These are phyloP conservation scores for Xiphydria camelus DNA, from an alignment of 2,888 invertebrate species.

Conservation along the genomic window DNA sequence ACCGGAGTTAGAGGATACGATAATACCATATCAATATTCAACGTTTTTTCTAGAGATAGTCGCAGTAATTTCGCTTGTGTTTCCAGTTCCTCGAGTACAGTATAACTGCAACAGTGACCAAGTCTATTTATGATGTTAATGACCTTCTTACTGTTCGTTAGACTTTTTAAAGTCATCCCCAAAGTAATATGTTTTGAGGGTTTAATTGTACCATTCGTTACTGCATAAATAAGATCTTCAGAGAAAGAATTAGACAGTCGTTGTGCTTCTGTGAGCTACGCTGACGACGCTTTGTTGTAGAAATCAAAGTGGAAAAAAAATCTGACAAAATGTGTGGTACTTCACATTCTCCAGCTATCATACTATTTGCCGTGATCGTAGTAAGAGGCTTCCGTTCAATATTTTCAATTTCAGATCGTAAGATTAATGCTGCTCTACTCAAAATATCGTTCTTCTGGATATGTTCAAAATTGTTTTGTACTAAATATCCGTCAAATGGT, in stretches of 20 bases:
- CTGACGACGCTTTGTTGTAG: slow-evolving; percentile 7
- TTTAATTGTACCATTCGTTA: slow-evolving; percentile 31
- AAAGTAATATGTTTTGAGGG: slow-evolving; percentile 36
- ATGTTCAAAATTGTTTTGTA: too few relatives aligned
- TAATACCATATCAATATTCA: slow-evolving; percentile 32
- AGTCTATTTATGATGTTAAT: slow-evolving; percentile 40
- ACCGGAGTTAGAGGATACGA: slow-evolving; percentile 35
- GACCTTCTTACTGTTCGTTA: slow-evolving; percentile 35
- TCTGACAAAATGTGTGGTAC: slow-evolving; percentile 14
- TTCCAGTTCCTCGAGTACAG: slow-evolving; percentile 42
- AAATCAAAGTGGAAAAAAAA: slow-evolving; percentile 18
- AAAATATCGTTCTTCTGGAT: too few relatives aligned
- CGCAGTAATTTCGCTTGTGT: too few relatives aligned
- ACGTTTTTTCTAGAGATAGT: too few relatives aligned
- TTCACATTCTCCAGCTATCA: slow-evolving; percentile 25
- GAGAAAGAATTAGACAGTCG: slow-evolving; percentile 18
- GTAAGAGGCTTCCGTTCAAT: too few relatives aligned
- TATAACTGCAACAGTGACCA: slow-evolving; percentile 41
- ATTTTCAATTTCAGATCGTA: too few relatives aligned
- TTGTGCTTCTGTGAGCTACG: slow-evolving; percentile 8
- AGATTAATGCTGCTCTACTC: too few relatives aligned
- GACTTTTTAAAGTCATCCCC: slow-evolving; percentile 40
- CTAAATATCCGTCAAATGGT: too few relatives aligned
- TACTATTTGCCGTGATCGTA: too few relatives aligned
- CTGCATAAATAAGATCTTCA: slow-evolving; percentile 24